phyloP scores from a whole-genome alignment of 2,888 invertebrate species.

The Rambutsinella grinnellia region DNA sequence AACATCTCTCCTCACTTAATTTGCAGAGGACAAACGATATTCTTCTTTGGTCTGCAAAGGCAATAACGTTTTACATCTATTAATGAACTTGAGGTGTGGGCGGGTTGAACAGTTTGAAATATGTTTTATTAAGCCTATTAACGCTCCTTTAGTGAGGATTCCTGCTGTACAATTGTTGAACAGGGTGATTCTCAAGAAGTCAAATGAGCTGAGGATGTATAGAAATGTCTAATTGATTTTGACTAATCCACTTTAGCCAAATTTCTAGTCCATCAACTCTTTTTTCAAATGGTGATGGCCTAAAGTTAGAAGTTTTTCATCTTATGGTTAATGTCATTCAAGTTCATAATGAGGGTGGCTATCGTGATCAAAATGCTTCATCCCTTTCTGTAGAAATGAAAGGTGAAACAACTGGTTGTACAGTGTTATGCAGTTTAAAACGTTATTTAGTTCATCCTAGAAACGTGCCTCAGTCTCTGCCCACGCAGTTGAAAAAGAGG shows the following conservation, averaged over 20 bases:
- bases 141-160: conserved; percentile 18
- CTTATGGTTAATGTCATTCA: too few species aligned
- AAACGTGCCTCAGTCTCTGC: background rate
- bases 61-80: too few species aligned
- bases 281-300: too few species aligned
- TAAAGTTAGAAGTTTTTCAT: too few species aligned
- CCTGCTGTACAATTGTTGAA: conserved; percentile 1
- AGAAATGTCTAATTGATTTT: too few species aligned
- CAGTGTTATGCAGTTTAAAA: background rate
- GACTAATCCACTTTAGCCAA: too few species aligned
- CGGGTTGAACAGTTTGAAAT: conserved; percentile 5
- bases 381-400: conserved; percentile 16
- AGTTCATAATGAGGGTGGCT: too few species aligned
- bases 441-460: background rate
- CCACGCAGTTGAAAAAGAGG: too few species aligned
- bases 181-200: too few species aligned
- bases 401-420: conserved; percentile 18
- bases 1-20: background rate
- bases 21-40: background rate
- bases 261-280: too few species aligned
- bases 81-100: background rate
- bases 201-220: too few species aligned
- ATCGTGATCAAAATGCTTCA: too few species aligned
- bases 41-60: background rate
- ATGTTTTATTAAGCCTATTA: conserved; percentile 8